Evolutionary conservation across 1,140 invertebrate species (phyloP).

Genomic region (Nixonia krombeini): DNA sequence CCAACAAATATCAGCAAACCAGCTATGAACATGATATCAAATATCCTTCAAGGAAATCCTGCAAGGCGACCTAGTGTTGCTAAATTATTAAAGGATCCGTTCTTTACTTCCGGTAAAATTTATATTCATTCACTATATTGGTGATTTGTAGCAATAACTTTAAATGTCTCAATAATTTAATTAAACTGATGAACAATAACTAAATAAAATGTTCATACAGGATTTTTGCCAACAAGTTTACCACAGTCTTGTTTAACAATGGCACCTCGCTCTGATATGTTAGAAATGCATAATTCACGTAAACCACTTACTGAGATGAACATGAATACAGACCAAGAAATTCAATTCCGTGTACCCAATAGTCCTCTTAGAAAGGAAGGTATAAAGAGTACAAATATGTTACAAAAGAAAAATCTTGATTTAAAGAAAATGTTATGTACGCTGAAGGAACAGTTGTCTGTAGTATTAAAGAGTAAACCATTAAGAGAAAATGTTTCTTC

Average conservation of each 20-base stretch:
- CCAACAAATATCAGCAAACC: constrained; percentile 79
- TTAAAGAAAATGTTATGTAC: constrained; percentile 59
- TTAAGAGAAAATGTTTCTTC: constrained; percentile 54
- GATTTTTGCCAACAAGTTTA: constrained; percentile 85
- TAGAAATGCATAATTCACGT: constrained; percentile 76
- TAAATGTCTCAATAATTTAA: too few relatives aligned
- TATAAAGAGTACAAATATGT: constrained; percentile 18
- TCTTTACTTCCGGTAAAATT: constrained; percentile 73
- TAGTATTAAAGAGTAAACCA: constrained; percentile 66
- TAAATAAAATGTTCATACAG: too few relatives aligned
- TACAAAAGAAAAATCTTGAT: constrained; percentile 51
- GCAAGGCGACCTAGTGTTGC: constrained; percentile 83
- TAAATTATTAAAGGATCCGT: constrained; percentile 82
- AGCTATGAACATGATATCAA: constrained; percentile 86
- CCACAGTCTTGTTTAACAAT: constrained; percentile 93
- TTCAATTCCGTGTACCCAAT: constrained; percentile 34
- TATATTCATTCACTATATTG: constrained; percentile 11
- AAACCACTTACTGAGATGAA: constrained; percentile 81
- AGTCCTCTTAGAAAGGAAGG: constrained; percentile 45
- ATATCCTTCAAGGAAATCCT: constrained; percentile 89
- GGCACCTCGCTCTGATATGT: constrained; percentile 86
- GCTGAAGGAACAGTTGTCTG: constrained; percentile 58
- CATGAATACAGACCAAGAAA: constrained; percentile 53
- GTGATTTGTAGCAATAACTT: constrained; percentile 5
- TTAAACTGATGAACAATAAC: too few relatives aligned